Evolutionary conservation across 2,113 vertebrate genomes (phyloP).

Genomic region (Haplochromis burtoni): DNA sequence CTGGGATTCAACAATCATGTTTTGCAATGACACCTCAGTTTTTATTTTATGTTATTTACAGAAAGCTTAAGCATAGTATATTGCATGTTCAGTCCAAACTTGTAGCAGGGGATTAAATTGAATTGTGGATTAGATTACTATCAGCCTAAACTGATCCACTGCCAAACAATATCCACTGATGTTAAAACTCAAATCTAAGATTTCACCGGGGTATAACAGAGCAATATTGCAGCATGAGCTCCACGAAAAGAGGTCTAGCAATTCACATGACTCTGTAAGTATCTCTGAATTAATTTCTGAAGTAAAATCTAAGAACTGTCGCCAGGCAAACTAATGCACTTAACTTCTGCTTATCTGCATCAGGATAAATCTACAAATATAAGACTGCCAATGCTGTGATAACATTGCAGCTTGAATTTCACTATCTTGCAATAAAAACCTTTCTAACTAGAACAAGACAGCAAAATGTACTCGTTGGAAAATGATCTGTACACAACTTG

Average conservation of each 20-base stretch:
- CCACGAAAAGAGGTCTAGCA: background rate
- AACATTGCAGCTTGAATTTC: background rate
- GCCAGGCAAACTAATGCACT: background rate
- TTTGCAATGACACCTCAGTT: background rate
- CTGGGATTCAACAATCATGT: background rate
- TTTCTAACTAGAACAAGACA: background rate
- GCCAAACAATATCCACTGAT: background rate
- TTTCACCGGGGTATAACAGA: background rate
- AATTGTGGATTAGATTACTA: background rate
- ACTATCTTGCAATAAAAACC: fast-evolving
- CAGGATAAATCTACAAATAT: background rate
- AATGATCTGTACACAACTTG: background rate
- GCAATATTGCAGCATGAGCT: background rate
- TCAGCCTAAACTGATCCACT: background rate
- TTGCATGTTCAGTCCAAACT: background rate
- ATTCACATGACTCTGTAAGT: background rate
- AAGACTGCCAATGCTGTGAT: background rate
- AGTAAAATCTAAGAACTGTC: background rate
- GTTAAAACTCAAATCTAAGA: background rate
- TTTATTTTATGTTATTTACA: background rate
- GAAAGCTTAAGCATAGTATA: background rate
- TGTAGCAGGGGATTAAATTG: background rate
- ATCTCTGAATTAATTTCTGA: background rate
- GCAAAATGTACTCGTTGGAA: background rate
- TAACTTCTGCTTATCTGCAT: background rate